Base-by-base conservation (phyloP, 2,888 invertebrate species). In the Marasmarcha lunaedactyla region DNA sequence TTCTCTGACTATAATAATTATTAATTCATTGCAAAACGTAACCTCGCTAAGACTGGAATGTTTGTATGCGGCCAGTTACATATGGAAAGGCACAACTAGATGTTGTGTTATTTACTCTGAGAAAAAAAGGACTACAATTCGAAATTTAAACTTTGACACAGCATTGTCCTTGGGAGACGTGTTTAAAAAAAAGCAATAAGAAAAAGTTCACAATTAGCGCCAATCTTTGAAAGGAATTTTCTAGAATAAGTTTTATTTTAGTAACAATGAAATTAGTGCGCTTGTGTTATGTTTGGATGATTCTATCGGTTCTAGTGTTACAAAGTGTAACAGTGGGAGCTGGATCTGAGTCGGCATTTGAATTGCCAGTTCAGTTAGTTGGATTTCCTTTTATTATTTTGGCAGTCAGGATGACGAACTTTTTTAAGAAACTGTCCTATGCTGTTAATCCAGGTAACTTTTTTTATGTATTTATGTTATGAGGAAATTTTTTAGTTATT, bases 371-470 rank as follows among this genome's bases (percentile, higher is more conserved):
- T 11, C 93, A 94, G 62, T 72, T 94, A 38, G 84, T 94, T 38
- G 94, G 94, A 30, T 94, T 94, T 63, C 94, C 94, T 2, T 88
- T 93, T 45, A 93, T 94, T 53, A 89, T 93, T 40, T 71, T 92
- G 37, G 92, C 93, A 9, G 94, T 94, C 37, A 85, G 90, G 53
- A 63, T 94, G 42, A 89, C 92, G 1, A 93, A 93, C 73, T 94
- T 94, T 57, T 87, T 93, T 39, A 93, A 92, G 73, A 93, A 93
- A 68, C 74, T 94, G 51, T 89, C 91, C 2, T 94, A 94, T 67
- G 91, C 94, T 3, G 68, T 46, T 61, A 57, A 42, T 41, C 55
- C 57, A 50, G 52, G 55, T 55, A 47, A 14, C 3, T 5, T 7
- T n/a, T n/a, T n/a, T n/a, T n/a, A n/a, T n/a, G n/a, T n/a, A n/a